These are phyloP conservation scores for Potamilus streckersoni DNA, from an alignment of 1,140 invertebrate species.

Conservation along the genomic window DNA sequence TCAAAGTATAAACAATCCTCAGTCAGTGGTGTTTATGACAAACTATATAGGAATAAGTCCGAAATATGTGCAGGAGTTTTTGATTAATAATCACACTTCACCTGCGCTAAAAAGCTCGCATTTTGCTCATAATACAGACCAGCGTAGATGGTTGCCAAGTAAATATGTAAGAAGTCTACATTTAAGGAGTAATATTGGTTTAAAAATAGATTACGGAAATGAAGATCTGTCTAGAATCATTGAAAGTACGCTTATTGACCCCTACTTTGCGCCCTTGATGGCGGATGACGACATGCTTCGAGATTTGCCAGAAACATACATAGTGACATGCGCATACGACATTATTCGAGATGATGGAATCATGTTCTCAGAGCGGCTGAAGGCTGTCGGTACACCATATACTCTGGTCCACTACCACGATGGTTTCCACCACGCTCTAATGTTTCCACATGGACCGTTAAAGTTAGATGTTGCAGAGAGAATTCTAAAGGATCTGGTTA, in stretches of 20 bases:
- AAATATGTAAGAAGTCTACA: constrained; percentile 30
- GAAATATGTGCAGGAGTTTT: constrained; percentile 27
- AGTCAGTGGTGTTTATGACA: constrained; percentile 32
- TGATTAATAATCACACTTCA: constrained; percentile 47
- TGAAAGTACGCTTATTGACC: constrained; percentile 39
- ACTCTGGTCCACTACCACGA: constrained; percentile 34
- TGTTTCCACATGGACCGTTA: constrained; percentile 46
- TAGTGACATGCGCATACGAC: constrained; percentile 50
- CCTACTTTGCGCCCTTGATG: constrained; percentile 42
- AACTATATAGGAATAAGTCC: constrained; percentile 36
- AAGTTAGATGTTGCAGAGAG: constrained; percentile 35
- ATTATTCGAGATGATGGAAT: constrained; percentile 53
- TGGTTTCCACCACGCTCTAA: constrained; percentile 45
- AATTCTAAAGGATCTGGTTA: constrained; percentile 39
- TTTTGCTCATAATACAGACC: constrained; percentile 26
- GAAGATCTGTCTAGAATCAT: constrained; percentile 36
- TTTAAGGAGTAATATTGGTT: constrained; percentile 21
- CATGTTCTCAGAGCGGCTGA: constrained; percentile 46
- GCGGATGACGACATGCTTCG: constrained; percentile 40
- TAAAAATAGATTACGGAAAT: constrained; percentile 28
- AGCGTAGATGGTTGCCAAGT: constrained; percentile 30
- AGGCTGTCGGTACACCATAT: constrained; percentile 33
- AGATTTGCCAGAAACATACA: constrained; percentile 41
- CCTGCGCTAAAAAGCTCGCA: constrained; percentile 38
- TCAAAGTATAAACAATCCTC: constrained; percentile 33